Conservation (phyloP, 2,113 vertebrate genomes). For the Rhinopithecus roxellana region DNA sequence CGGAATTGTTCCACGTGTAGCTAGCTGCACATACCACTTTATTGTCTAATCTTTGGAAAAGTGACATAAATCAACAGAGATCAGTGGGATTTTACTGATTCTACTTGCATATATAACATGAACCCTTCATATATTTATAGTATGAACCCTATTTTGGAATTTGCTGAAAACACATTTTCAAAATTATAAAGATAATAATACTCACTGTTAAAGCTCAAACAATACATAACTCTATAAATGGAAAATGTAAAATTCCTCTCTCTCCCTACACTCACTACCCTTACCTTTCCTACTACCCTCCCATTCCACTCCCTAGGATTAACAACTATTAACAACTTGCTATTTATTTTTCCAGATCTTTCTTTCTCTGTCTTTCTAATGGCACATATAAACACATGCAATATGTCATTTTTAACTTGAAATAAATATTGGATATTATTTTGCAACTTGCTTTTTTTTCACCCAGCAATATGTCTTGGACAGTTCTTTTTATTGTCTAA, state of each 20-base stretch:
- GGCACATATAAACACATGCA: background rate
- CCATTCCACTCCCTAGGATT: background rate
- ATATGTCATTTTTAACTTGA: background rate
- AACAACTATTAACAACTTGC: background rate
- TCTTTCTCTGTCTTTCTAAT: background rate
- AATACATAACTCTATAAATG: background rate
- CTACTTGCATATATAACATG: background rate
- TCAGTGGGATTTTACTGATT: background rate
- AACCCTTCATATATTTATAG: background rate
- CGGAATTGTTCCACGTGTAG: background rate
- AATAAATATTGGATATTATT: background rate
- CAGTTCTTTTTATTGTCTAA: background rate
- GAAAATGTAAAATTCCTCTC: background rate
- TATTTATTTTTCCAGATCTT: background rate
- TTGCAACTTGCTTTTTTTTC: background rate
- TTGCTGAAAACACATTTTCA: background rate
- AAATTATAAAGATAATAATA: background rate
- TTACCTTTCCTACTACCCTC: background rate
- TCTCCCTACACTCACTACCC: background rate
- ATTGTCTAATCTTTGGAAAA: background rate
- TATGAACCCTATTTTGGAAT: background rate
- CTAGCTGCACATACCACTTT: background rate
- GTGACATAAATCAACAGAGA: background rate
- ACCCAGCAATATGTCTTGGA: background rate
- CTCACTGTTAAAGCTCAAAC: background rate